Evolutionary conservation across 1,140 invertebrate genomes (phyloP), one percentile per base, ranked within the genome.

Genomic region (Eupeodes corollae): DNA sequence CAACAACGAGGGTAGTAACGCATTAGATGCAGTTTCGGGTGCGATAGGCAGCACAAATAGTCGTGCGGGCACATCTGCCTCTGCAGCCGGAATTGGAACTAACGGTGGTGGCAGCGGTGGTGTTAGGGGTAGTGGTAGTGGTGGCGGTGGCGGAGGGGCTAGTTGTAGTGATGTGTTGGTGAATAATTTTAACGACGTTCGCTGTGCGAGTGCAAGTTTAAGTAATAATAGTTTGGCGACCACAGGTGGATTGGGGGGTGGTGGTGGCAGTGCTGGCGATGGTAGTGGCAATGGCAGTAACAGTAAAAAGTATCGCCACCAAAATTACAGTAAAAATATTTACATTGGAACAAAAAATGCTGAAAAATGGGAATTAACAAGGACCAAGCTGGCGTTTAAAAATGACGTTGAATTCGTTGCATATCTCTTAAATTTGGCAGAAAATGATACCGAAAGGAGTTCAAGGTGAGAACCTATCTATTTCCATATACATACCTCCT

Each of bases 391-490:
- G 16, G 56, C 65, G 39, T 70, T 68, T 51, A 69, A 65, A 47
- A 70, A 65, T 44, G 70, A 73, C 44, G 70, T 70, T 34, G 68
- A 72, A 50, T 72, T 73, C 54, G 67, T 70, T 1, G 64, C 61
- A 16, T 68, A 69, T 49, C 53, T 73, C n/a, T 54, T 73, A 11
- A 71, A 70, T 52, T 54, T 72, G 41, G 70, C 70, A 18, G 60
- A 72, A 34, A 70, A 71, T 48, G 63, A 72, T 38, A 62, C 58
- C 44, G 63, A 65, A 55, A 56, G 65, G 21, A 53, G 65, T 14
- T 63, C 65, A 48, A 69, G 66, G 61, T 70, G 51, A 68, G 65
- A n/a, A n/a, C n/a, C n/a, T n/a, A n/a, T n/a, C n/a, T n/a, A n/a
- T n/a, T n/a, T n/a, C n/a, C n/a, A n/a, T 35, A n/a, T 35, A 35